A percentile compares a stretch with the other conserved stretches of the same genome.
phyloP scores from a whole-genome alignment of 2,888 invertebrate species.

The Drosophila rellima region DNA sequence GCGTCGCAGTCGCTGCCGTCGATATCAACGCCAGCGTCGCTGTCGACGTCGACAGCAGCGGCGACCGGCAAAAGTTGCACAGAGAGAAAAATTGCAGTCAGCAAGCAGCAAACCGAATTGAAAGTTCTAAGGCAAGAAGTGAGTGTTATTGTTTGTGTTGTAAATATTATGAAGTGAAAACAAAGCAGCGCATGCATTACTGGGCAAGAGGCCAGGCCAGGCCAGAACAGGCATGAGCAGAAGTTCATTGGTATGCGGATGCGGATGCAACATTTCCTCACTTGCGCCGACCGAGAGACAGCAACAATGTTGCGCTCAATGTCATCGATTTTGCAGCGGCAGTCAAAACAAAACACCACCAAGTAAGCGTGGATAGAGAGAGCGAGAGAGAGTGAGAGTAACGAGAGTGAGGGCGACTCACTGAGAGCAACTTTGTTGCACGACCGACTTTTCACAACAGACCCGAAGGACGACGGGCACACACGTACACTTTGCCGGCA shows the following conservation, averaged over 20 bases:
- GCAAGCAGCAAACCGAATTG: conserved; percentile 14
- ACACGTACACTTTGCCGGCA: conserved; percentile 32
- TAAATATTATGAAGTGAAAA: conserved; percentile 54
- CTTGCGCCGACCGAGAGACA: conserved; percentile 56
- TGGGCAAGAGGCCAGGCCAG: conserved; percentile 40
- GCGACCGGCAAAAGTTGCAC: conserved; percentile 57
- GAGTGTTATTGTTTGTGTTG: conserved; percentile 62
- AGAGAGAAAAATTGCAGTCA: conserved; percentile 47
- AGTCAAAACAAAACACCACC: conserved; percentile 71
- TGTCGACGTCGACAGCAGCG: conserved; percentile 19
- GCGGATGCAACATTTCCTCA: conserved; percentile 47
- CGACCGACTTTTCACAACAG: conserved; percentile 73
- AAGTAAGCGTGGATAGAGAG: conserved; percentile 39
- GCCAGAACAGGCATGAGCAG: no score
- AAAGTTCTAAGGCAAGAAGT: conserved; percentile 17
- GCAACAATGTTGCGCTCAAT: conserved; percentile 84
- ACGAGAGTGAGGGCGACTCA: conserved; percentile 24
- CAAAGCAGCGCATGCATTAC: conserved; percentile 38
- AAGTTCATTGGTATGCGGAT: conserved; percentile 48
- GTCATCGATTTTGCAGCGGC: conserved; percentile 82
- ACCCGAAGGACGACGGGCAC: conserved; percentile 58
- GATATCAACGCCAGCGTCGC: background rate
- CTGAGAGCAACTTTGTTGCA: conserved; percentile 81
- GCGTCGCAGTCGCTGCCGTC: conserved; percentile 4
- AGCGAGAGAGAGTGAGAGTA: conserved; percentile 25